A percentile compares a stretch with the other conserved stretches of the same genome.
phyloP scores from a whole-genome alignment of 2,113 vertebrate genomes.

The Pagrus major region DNA sequence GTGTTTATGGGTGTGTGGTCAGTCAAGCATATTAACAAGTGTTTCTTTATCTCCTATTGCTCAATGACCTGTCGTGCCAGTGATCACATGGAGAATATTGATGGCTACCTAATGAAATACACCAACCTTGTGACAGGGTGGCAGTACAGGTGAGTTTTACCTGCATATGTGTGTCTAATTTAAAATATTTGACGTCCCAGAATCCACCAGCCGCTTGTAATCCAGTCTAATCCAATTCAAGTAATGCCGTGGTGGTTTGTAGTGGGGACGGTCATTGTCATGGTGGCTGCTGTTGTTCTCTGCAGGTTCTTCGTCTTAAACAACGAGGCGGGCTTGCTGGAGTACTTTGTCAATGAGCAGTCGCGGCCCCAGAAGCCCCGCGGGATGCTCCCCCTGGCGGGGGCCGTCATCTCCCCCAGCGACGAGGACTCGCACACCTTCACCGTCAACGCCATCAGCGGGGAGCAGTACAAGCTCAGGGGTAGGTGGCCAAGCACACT shows the following conservation, averaged over 20 bases:
- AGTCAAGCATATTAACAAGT: slow-evolving; percentile 5
- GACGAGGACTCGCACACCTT: slow-evolving; percentile 99
- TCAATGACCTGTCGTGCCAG: slow-evolving; percentile 69
- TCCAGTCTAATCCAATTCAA: neutral
- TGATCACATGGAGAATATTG: slow-evolving; percentile 98
- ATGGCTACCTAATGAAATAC: slow-evolving; percentile 97
- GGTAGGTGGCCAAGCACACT: slow-evolving; percentile 80
- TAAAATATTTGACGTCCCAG: neutral
- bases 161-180: neutral
- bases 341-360: slow-evolving; percentile 99
- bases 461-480: slow-evolving; percentile 98
- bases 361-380: slow-evolving; percentile 93
- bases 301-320: slow-evolving; percentile 96
- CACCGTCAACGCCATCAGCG: slow-evolving; percentile 96
- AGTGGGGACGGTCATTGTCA: neutral
- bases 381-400: slow-evolving; percentile 94
- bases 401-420: slow-evolving; percentile 98
- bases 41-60: neutral
- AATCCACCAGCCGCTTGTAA: neutral
- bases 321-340: slow-evolving; percentile 95
- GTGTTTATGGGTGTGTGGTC: slow-evolving; percentile 12
- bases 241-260: neutral
- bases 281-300: neutral
- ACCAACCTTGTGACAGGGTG: slow-evolving; percentile 99
- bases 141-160: slow-evolving; percentile 92